A percentile compares a stretch with the other conserved stretches of the same genome.
Conservation (phyloP, 23 tunicate species). For the Styela clava region DNA sequence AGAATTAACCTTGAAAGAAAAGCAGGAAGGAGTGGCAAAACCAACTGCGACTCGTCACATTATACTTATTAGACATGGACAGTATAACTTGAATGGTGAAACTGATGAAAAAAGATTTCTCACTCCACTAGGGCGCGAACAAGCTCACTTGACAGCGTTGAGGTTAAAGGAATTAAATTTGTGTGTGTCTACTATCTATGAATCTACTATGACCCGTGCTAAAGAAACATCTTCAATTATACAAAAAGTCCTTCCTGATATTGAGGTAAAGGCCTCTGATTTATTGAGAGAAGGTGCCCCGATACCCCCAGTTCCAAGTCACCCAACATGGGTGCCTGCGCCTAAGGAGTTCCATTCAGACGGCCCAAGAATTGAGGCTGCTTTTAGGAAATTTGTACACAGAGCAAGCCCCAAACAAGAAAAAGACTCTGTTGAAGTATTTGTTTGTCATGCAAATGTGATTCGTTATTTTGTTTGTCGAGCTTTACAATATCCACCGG, state of each 20-base stretch:
- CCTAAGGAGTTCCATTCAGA: constrained; percentile 55
- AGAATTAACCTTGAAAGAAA: constrained; percentile 16
- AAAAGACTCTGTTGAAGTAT: constrained; percentile 49
- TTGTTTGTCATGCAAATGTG: constrained; percentile 97
- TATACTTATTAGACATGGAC: constrained; percentile 88
- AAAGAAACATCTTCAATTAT: constrained; percentile 68
- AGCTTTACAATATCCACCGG: constrained; percentile 73
- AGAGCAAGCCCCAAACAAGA: constrained; percentile 56
- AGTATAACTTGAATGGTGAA: constrained; percentile 50
- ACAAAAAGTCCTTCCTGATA: constrained; percentile 22
- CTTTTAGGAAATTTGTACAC: constrained; percentile 75
- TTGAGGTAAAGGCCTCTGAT: constrained; percentile 44
- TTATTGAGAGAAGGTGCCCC: constrained; percentile 74
- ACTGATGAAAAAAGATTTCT: constrained; percentile 54
- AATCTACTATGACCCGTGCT: constrained; percentile 86
- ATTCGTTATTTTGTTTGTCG: constrained; percentile 84
- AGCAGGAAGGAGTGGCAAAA: constrained; percentile 1
- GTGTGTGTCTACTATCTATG: constrained; percentile 27
- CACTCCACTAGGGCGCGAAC: constrained; percentile 67
- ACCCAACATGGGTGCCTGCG: constrained; percentile 41
- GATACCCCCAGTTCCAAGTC: constrained; percentile 65
- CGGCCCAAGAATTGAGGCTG: constrained; percentile 78
- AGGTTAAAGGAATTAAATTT: constrained; percentile 38
- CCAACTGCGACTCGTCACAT: constrained; percentile 66
- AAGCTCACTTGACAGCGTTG: constrained; percentile 73